Conservation (phyloP, 2,888 invertebrate species). For the Epinotia ramella region DNA sequence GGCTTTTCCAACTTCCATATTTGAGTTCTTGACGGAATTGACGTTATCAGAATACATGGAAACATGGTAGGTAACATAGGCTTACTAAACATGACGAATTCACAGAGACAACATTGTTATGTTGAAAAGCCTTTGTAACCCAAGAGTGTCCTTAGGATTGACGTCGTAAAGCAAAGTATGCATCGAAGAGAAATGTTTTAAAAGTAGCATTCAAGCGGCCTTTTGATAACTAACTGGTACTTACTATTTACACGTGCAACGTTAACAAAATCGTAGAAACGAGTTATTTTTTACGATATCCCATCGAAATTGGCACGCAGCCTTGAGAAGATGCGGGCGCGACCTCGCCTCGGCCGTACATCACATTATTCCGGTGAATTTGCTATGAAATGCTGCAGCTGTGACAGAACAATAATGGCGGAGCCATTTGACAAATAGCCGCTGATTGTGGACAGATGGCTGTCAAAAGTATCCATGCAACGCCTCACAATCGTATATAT, state of each 20-base stretch:
- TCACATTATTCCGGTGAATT: conserved; percentile 51
- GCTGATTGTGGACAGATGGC: background rate
- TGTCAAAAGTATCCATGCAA: no score
- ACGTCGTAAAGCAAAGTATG: no score
- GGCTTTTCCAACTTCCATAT: no score
- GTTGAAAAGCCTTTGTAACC: no score
- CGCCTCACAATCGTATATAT: background rate
- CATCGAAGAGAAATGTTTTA: no score
- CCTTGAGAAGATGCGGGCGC: conserved; percentile 54
- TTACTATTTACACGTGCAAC: conserved; percentile 17
- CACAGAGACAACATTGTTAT: no score
- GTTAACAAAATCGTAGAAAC: background rate
- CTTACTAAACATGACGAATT: no score
- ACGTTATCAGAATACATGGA: no score
- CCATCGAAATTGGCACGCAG: conserved; percentile 47
- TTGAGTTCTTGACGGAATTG: no score
- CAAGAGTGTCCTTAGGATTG: no score
- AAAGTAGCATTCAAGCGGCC: no score
- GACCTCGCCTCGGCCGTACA: conserved; percentile 53
- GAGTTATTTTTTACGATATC: conserved; percentile 32
- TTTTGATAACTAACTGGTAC: background rate
- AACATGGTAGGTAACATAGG: no score
- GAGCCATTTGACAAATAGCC: background rate
- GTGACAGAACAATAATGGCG: conserved; percentile 6
- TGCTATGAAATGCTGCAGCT: conserved; percentile 34